Percentiles rank a stretch among this genome's conserved stretches.
Evolutionary conservation across 2,113 vertebrate genomes (phyloP).

Genomic region (Buteo buteo): DNA sequence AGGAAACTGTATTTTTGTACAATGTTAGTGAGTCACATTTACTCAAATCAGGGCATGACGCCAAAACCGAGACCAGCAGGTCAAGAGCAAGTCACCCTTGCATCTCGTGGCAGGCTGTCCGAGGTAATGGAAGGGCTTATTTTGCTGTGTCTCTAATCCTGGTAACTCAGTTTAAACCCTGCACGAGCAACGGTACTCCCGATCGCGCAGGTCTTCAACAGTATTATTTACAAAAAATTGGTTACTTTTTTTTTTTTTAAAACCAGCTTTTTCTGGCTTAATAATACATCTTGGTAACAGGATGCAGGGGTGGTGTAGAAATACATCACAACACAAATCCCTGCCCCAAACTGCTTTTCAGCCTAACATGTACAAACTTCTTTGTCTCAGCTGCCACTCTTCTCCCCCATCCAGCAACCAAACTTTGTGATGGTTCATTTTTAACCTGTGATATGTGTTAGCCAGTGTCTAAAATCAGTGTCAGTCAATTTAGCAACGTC

Average conservation of each 20-base stretch:
- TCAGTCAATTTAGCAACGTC: not conserved
- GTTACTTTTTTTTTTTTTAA: not conserved
- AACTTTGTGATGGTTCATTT: not conserved
- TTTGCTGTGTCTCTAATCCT: not conserved
- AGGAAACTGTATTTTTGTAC: not conserved
- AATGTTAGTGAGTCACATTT: not conserved
- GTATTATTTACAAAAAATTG: not conserved
- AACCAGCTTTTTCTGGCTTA: not conserved
- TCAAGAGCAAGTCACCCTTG: not conserved
- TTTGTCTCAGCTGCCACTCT: not conserved
- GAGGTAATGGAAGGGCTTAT: not conserved
- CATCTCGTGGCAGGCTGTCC: fast-evolving
- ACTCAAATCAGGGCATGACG: not conserved
- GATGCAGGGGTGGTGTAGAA: not conserved
- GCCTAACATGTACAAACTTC: not conserved
- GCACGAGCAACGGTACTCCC: not conserved
- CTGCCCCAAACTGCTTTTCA: not conserved
- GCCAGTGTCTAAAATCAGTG: not conserved
- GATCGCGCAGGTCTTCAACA: not conserved
- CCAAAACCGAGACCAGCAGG: not conserved
- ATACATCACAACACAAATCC: not conserved
- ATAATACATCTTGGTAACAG: not conserved
- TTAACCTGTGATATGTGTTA: not conserved
- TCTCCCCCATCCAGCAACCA: not conserved
- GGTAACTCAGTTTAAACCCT: not conserved